Percentiles rank a stretch among this genome's conserved stretches.
Evolutionary conservation across 2,797 vertebrate species (phyloP).

Genomic region (Protosalanx chinensis): DNA sequence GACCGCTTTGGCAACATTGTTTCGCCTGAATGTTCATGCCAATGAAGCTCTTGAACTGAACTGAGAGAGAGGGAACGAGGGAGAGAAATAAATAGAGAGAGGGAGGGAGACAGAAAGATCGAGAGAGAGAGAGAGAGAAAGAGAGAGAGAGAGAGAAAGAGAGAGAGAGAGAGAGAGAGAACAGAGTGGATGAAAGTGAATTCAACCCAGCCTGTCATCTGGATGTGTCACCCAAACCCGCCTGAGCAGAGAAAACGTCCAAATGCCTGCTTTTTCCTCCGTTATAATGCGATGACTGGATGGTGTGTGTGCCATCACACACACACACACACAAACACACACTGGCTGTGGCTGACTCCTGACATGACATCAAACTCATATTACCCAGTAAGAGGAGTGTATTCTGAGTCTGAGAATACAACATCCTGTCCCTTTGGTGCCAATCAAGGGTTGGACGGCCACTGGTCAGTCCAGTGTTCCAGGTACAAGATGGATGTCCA

Average conservation of each 20-base stretch:
- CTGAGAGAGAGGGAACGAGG: too few species aligned
- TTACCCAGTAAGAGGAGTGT: not conserved
- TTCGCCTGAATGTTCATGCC: too few species aligned
- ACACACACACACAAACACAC: not conserved
- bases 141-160: too few species aligned
- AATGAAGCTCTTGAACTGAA: too few species aligned
- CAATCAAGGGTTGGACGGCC: too few species aligned
- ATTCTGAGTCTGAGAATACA: not conserved
- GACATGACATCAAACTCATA: not conserved
- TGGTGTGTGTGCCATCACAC: not conserved
- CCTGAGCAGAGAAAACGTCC: slow-evolving; percentile 16
- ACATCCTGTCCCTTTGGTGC: too few species aligned
- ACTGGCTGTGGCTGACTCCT: not conserved
- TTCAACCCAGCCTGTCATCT: slow-evolving; percentile 34
- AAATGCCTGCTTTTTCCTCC: slow-evolving; percentile 21
- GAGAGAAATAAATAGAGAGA: too few species aligned
- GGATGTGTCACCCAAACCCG: slow-evolving; percentile 41
- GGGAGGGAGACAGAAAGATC: too few species aligned
- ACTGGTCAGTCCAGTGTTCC: too few species aligned
- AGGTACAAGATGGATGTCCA: not conserved
- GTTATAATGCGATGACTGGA: slow-evolving; percentile 33
- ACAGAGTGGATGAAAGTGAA: slow-evolving; percentile 20
- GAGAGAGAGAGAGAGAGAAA: too few species aligned
- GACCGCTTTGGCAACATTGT: too few species aligned
- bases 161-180: too few species aligned